Conservation (phyloP, 2,113 vertebrate species). For the Melanocharis versteri region DNA sequence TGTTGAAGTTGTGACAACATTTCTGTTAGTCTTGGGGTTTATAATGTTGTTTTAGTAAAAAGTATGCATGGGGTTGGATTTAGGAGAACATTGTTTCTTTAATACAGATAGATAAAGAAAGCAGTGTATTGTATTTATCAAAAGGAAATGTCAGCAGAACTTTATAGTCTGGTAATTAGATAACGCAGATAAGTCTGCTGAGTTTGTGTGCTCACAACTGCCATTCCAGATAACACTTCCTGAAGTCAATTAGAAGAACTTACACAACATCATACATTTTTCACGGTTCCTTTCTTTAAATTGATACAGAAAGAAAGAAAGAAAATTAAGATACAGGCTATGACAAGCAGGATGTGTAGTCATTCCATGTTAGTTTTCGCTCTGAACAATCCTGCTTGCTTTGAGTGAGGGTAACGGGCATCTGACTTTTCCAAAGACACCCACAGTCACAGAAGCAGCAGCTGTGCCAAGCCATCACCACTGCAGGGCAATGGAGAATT, state of each 20-base stretch:
- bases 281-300: neutral
- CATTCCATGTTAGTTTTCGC: neutral
- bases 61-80: neutral
- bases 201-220: slow-evolving; percentile 58
- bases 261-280: slow-evolving; percentile 3
- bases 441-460: neutral
- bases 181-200: slow-evolving; percentile 56
- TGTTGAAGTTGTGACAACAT: slow-evolving; percentile 6
- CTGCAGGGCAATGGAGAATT: neutral
- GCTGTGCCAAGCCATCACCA: slow-evolving; percentile 26
- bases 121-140: slow-evolving; percentile 55
- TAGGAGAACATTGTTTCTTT: slow-evolving; percentile 45
- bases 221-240: slow-evolving; percentile 62
- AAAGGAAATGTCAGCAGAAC: slow-evolving; percentile 72
- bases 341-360: neutral
- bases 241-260: slow-evolving; percentile 56
- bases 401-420: neutral
- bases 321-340: neutral
- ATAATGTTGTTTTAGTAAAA: slow-evolving; percentile 39
- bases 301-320: neutral
- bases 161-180: slow-evolving; percentile 67
- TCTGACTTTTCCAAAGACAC: neutral
- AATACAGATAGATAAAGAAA: slow-evolving; percentile 55
- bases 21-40: slow-evolving; percentile 46
- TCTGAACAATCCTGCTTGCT: neutral